Evolutionary conservation across 2,797 vertebrate species (phyloP).

Genomic region (Botia kubotai): DNA sequence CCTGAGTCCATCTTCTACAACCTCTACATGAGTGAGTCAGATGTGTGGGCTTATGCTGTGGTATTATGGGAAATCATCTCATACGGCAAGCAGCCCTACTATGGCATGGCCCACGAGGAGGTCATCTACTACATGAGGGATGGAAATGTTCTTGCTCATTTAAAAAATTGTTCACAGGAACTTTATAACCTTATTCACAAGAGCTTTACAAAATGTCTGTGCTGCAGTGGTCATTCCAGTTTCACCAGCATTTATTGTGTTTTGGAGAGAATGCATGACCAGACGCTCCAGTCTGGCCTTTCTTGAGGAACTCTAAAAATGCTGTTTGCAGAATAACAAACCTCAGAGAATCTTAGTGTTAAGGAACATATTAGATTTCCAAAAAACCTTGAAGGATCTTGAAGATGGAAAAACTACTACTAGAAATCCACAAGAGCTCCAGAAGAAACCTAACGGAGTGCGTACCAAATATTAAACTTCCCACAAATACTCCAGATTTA

Average conservation of each 20-base stretch:
- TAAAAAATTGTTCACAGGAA: conserved; percentile 88
- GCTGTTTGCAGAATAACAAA: not conserved
- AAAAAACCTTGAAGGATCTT: not conserved
- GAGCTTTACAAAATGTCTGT: conserved; percentile 74
- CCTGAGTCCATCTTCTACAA: conserved; percentile 99
- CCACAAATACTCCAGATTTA: conserved; percentile 1
- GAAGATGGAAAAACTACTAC: conserved; percentile 16
- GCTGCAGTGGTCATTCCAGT: conserved; percentile 90
- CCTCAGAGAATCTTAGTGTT: not conserved
- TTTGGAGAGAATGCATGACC: conserved; percentile 91
- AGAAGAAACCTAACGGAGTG: not conserved
- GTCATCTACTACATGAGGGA: conserved; percentile 97
- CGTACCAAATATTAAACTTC: too few species aligned
- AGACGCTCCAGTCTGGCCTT: conserved; percentile 66
- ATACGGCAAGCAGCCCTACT: conserved; percentile 97
- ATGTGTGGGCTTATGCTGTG: conserved; percentile 97
- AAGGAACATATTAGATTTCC: not conserved
- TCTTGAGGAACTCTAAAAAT: conserved; percentile 57
- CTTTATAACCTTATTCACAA: conserved; percentile 78
- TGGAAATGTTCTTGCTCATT: conserved; percentile 90
- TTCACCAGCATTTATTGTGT: conserved; percentile 94
- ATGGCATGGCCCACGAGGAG: conserved; percentile 97
- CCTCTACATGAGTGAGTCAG: conserved; percentile 95
- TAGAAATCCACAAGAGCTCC: not conserved
- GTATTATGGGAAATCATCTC: conserved; percentile 98